A percentile compares a stretch with the other conserved stretches of the same genome.
phyloP scores from a whole-genome alignment of 2,888 invertebrate genomes.

The Leptinotarsa peninsularis region DNA sequence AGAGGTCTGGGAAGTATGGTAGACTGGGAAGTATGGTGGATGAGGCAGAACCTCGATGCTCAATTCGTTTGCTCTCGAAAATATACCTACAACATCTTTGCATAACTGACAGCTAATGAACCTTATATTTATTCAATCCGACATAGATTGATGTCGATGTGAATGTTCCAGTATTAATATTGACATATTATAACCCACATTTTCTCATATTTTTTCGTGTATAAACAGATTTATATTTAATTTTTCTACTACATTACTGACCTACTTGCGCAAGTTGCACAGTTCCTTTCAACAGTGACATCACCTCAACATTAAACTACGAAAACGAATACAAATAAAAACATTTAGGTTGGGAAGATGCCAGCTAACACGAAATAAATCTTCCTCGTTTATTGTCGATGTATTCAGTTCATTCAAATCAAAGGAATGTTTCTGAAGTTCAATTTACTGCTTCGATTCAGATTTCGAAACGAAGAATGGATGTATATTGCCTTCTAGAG shows the following conservation, averaged over 20 bases:
- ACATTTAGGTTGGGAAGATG: constrained; percentile 28
- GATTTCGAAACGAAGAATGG: too few species aligned
- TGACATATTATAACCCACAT: background rate
- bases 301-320: constrained; percentile 18
- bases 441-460: background rate
- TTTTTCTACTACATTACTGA: constrained; percentile 27
- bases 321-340: constrained; percentile 25
- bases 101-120: too few species aligned
- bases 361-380: constrained; percentile 19
- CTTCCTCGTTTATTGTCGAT: constrained; percentile 1
- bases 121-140: too few species aligned
- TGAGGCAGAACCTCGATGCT: too few species aligned
- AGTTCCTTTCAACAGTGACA: constrained; percentile 26
- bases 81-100: too few species aligned
- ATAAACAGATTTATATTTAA: constrained; percentile 14
- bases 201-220: background rate
- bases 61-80: too few species aligned
- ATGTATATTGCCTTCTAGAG: too few species aligned
- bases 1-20: too few species aligned
- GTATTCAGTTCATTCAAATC: background rate
- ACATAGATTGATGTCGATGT: too few species aligned
- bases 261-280: constrained; percentile 27
- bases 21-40: too few species aligned
- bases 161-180: background rate
- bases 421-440: background rate